A percentile compares a stretch with the other conserved stretches of the same genome.
Evolutionary conservation across 1,140 invertebrate species (phyloP).

Genomic region (Probaryconus sp.): DNA sequence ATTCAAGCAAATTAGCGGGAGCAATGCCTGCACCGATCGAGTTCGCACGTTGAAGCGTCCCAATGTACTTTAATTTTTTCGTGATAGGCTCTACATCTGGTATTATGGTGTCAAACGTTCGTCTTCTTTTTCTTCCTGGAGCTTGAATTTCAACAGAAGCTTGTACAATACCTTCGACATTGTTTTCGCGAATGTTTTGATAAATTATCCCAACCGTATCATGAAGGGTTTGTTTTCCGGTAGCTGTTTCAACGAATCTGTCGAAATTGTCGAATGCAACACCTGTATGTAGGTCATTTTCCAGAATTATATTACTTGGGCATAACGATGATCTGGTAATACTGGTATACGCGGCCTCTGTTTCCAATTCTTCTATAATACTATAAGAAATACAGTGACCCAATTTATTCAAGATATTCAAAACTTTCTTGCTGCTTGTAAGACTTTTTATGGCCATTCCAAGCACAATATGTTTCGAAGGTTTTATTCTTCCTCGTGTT

Average conservation of each 20-base stretch:
- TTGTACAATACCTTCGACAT: slow-evolving; percentile 51
- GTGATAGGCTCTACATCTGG: slow-evolving; percentile 36
- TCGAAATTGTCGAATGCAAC: slow-evolving; percentile 71
- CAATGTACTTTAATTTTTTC: slow-evolving; percentile 51
- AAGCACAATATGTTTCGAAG: slow-evolving; percentile 64
- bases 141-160: slow-evolving; percentile 50
- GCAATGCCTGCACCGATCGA: slow-evolving; percentile 4
- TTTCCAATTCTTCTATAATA: slow-evolving; percentile 59
- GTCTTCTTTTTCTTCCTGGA: slow-evolving; percentile 12
- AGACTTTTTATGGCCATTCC: slow-evolving; percentile 62
- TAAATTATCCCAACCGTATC: slow-evolving; percentile 68
- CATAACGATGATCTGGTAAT: slow-evolving; percentile 28
- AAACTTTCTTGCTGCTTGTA: slow-evolving; percentile 60
- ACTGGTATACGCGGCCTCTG: slow-evolving; percentile 41
- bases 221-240: slow-evolving; percentile 65
- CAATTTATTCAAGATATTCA: slow-evolving; percentile 54
- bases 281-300: slow-evolving; percentile 51
- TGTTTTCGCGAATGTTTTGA: slow-evolving; percentile 37
- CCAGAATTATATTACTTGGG: slow-evolving; percentile 52
- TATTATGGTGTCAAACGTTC: slow-evolving; percentile 39
- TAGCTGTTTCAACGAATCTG: slow-evolving; percentile 65
- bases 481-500: slow-evolving; percentile 57
- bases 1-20: background rate
- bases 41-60: slow-evolving; percentile 7
- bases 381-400: slow-evolving; percentile 57